Conservation (phyloP, 2,113 vertebrate species). For the Perca schrenkii region DNA sequence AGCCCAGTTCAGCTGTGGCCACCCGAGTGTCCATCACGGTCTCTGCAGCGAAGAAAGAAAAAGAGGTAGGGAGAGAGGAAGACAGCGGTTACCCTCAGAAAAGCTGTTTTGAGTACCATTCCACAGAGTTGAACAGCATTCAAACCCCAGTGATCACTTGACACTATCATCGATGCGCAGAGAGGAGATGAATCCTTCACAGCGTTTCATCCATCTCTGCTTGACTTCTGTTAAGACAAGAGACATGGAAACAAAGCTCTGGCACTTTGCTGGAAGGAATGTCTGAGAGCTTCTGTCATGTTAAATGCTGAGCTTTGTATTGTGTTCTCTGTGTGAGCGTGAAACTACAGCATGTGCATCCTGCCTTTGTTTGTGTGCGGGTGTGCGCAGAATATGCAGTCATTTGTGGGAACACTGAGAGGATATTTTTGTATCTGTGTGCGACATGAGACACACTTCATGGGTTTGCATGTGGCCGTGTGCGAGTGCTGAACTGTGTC, state of each 20-base stretch:
- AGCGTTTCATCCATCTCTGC: conserved; percentile 56
- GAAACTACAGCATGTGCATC: conserved; percentile 32
- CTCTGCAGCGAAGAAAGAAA: conserved; percentile 85
- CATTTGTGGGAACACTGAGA: conserved; percentile 4
- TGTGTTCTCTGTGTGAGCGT: conserved; percentile 37
- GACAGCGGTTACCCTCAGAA: conserved; percentile 60
- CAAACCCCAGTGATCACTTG: conserved; percentile 72
- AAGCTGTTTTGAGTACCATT: conserved; percentile 62
- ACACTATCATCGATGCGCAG: conserved; percentile 66
- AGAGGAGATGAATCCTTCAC: conserved; percentile 61
- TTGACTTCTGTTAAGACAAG: conserved; percentile 55
- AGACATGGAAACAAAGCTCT: conserved; percentile 59
- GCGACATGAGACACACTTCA: neutral
- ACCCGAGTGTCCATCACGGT: conserved; percentile 98
- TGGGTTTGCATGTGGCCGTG: neutral
- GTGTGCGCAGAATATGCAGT: neutral
- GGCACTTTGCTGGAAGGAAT: conserved; percentile 53
- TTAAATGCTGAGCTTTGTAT: conserved; percentile 53
- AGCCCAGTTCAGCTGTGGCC: conserved; percentile 97
- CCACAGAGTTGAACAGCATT: conserved; percentile 54
- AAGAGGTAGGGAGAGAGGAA: conserved; percentile 27
- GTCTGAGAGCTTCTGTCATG: conserved; percentile 48
- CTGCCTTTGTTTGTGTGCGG: conserved; percentile 34
- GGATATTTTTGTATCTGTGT: conserved; percentile 22
- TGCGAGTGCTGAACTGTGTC: conserved; percentile 11